Base-by-base conservation (phyloP, 2,797 vertebrate species). In the Coregonus suidteri region DNA sequence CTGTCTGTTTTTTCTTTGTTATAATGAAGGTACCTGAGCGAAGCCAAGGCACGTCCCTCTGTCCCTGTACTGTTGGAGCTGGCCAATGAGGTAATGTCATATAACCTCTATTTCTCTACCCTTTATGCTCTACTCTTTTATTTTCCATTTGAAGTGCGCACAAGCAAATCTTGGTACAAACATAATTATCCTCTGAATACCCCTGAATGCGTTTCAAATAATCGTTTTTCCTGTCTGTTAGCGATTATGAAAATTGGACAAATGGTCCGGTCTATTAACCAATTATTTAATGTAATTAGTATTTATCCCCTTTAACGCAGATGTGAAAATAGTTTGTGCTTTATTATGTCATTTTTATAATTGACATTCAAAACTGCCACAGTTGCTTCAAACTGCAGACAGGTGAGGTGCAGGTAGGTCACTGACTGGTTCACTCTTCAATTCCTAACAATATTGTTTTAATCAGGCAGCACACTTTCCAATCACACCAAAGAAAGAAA, bases 21-120 rank as follows among this genome's bases (percentile, higher is more conserved):
- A 68, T 93, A 87, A 92, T 91, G 87, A 94, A 99, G 98, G 94
- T 99, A 98, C 91, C 94, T 96, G 90, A 93, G 88, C 88, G 94
- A 94, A 83, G 94, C 96, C 88, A 89, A 88, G 88, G 93, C 92
- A 85, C 94, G 94, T 91, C 94, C 96, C 88, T 83, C 92, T 84
- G 94, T 94, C 88, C 96, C 96, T 13, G 94, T 97, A 86, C 93
- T 98, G 85, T 93, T 98, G 90, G 95, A 97, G 81, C 88, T 98
- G 88, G 97, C 98, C 93, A 97, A 97, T 94, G 95, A 99, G 97
- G 98, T 99, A 97, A 96, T 93, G 76, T 67, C 75, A 53, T 77
- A 34, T 47, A 74, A 85, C 83, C 37, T 41, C 62, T 65, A 4
- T 25, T 31, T 65, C 15, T 51, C 11, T 34, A 6, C 25, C 37